Conservation (phyloP, 2,888 invertebrate species). For the Hermaeophaga mercurialis region DNA sequence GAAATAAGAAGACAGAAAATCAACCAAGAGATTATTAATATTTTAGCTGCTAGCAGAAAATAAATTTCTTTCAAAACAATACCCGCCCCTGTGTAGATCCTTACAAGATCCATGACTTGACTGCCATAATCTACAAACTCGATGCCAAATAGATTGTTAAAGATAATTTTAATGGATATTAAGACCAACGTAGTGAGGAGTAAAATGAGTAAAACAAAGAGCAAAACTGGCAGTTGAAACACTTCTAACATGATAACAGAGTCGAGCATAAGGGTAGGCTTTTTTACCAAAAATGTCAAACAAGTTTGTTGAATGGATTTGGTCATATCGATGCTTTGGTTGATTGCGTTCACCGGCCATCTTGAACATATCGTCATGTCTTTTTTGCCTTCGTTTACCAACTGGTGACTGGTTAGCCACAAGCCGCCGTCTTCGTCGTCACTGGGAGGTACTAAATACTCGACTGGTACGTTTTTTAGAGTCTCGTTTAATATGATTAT, state of each 20-base stretch:
- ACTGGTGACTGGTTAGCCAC: slow-evolving; percentile 28
- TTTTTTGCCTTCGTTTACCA: slow-evolving; percentile 29
- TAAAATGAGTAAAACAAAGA: slow-evolving; percentile 6
- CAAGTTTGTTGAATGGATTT: slow-evolving; percentile 40
- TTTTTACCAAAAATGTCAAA: slow-evolving; percentile 46
- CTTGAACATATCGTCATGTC: slow-evolving; percentile 44
- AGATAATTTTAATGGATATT: neutral
- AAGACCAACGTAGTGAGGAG: slow-evolving; percentile 1
- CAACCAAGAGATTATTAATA: slow-evolving; percentile 30
- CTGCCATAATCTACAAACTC: neutral
- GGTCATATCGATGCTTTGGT: slow-evolving; percentile 33
- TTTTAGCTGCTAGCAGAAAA: slow-evolving; percentile 13
- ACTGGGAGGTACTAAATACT: slow-evolving; percentile 24
- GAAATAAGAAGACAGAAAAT: slow-evolving; percentile 31
- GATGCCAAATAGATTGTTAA: neutral
- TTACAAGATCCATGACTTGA: slow-evolving; percentile 2
- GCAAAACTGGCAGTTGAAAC: slow-evolving; percentile 28
- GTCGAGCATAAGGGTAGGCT: slow-evolving; percentile 42
- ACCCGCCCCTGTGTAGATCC: slow-evolving; percentile 17
- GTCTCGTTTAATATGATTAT: slow-evolving; percentile 38
- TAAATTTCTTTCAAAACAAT: slow-evolving; percentile 6
- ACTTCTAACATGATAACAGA: slow-evolving; percentile 43
- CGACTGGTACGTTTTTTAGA: slow-evolving; percentile 33
- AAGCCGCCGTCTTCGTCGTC: slow-evolving; percentile 21
- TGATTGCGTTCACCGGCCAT: slow-evolving; percentile 28